Conservation (phyloP, 2,888 invertebrate species). For the Scaptomyza cyrtandrae region DNA sequence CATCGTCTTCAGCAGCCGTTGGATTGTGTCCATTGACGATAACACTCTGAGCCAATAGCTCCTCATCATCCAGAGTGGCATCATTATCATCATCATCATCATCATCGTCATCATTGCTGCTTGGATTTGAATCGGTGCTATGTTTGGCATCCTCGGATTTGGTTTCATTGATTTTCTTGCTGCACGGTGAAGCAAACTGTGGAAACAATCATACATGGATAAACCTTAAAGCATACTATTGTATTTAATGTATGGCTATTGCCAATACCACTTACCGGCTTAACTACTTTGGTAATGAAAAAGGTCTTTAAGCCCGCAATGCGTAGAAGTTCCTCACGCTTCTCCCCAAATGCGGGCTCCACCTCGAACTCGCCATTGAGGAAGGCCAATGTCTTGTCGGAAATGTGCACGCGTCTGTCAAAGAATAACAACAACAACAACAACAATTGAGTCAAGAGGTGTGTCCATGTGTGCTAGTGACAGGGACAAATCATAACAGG, state of each 20-base stretch:
- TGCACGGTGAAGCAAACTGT: conserved; percentile 80
- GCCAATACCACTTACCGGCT: conserved; percentile 88
- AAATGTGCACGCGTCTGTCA: conserved; percentile 94
- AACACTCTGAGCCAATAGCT: conserved; percentile 71
- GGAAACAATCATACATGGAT: too few species aligned
- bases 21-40: conserved; percentile 53
- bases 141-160: conserved; percentile 58
- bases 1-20: conserved; percentile 77
- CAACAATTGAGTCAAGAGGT: not conserved
- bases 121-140: conserved; percentile 53
- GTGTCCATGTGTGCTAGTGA: conserved; percentile 32
- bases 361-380: conserved; percentile 96
- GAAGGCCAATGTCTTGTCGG: conserved; percentile 94
- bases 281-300: conserved; percentile 94
- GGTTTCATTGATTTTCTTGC: conserved; percentile 78
- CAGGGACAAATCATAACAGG: conserved; percentile 57
- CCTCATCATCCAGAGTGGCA: conserved; percentile 75
- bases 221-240: not conserved
- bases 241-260: not conserved
- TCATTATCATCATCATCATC: conserved; percentile 65
- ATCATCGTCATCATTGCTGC: conserved; percentile 44
- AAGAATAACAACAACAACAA: not conserved
- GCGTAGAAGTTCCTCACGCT: conserved; percentile 94
- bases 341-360: conserved; percentile 95
- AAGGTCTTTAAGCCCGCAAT: conserved; percentile 96